phyloP scores from a whole-genome alignment of 2,797 vertebrate genomes.

The Anolis apletophallus region DNA sequence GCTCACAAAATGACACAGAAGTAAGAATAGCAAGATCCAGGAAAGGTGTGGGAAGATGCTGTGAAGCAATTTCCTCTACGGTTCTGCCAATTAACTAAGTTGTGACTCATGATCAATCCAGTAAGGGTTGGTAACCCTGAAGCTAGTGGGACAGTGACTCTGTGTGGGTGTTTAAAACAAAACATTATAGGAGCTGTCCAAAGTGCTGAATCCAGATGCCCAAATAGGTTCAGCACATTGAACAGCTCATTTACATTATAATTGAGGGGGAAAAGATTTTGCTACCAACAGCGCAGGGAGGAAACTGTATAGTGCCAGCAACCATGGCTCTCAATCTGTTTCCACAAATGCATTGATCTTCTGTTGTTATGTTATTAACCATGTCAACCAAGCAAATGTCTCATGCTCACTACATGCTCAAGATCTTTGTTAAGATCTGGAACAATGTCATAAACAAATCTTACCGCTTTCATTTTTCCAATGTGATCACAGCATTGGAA shows the following conservation, averaged over 20 bases:
- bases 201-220: too few species aligned
- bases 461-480: background rate
- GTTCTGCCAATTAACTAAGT: conserved; percentile 52
- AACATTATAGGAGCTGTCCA: too few species aligned
- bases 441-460: background rate
- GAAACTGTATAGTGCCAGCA: background rate
- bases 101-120: conserved; percentile 53
- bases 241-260: too few species aligned
- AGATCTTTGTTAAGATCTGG: conserved; percentile 24
- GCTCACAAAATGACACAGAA: conserved; percentile 36
- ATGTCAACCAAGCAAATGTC: background rate
- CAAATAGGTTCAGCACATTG: too few species aligned
- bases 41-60: conserved; percentile 60
- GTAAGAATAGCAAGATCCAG: conserved; percentile 6
- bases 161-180: too few species aligned
- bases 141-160: too few species aligned
- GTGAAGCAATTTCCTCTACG: conserved; percentile 42
- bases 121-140: too few species aligned
- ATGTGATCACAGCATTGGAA: background rate
- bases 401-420: conserved; percentile 9
- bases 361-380: background rate
- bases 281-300: background rate
- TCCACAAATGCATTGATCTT: background rate
- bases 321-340: conserved; percentile 13
- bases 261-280: too few species aligned